These are phyloP conservation scores for Cossypha dichroa DNA, from an alignment of 2,797 vertebrate genomes.

Conservation along the genomic window DNA sequence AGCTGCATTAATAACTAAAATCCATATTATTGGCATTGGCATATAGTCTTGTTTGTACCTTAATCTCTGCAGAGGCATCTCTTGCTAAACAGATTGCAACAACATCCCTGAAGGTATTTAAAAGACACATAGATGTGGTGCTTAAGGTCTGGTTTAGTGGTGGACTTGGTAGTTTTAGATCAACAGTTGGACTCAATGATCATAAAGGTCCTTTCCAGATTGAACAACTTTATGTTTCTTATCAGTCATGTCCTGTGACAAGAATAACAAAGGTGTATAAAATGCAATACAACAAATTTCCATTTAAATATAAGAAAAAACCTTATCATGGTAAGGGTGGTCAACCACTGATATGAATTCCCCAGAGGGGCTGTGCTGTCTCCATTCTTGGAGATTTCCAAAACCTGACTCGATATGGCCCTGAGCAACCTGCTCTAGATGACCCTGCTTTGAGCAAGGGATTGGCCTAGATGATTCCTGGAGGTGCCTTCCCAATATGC, in stretches of 20 bases:
- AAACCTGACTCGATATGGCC: neutral
- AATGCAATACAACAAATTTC: neutral
- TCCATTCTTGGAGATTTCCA: neutral
- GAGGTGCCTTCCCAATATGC: fast-evolving
- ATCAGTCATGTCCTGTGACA: neutral
- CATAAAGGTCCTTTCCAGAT: neutral
- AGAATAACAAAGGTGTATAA: fast-evolving
- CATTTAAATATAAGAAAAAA: neutral
- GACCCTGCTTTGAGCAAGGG: neutral
- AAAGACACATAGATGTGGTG: neutral
- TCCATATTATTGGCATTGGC: too few species aligned
- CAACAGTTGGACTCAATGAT: neutral
- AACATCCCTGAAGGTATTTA: neutral
- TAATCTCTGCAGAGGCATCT: neutral
- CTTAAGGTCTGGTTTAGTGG: neutral
- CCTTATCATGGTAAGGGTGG: fast-evolving
- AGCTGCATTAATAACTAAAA: neutral
- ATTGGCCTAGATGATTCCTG: neutral
- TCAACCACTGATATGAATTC: neutral
- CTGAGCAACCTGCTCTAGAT: neutral
- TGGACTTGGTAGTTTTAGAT: too few species aligned
- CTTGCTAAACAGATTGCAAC: neutral
- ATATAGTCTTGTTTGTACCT: too few species aligned
- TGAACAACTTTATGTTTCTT: neutral
- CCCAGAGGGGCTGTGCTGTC: neutral